Base-by-base conservation (phyloP, 2,888 invertebrate species). In the Ochropacha duplaris region DNA sequence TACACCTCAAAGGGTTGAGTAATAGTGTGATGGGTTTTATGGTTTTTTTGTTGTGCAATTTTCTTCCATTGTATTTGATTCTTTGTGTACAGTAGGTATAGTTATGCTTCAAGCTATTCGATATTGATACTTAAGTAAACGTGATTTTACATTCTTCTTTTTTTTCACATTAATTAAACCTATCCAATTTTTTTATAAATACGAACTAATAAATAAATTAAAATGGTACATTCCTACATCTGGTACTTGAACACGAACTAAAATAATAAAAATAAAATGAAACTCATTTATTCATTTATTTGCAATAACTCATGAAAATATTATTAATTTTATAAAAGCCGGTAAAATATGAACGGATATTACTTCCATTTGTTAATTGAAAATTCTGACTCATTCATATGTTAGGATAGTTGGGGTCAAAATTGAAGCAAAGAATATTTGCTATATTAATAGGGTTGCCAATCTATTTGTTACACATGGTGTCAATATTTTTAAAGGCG, bases 1-100 rank as follows among this genome's bases (percentile, higher is more conserved):
- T 84, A 70, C 86, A 88, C 88, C 86, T 89, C 79, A 91, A 91
- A 91, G 92, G 91, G 90, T 90, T 91, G 84, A 70, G 81, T 80
- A 86, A 86, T 81, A 78, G 79, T 68, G 71, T 83, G 83, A 90
- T 89, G 86, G 44, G 87, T 86, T 91, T 91, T 91, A 92, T 90
- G 89, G 86, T 79, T 78, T 78, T n/a, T 79, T 79, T 79, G 81
- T 90, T 88, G 86, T 86, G 89, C 88, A 90, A 89, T 90, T 90
- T 90, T 86, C 87, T 81, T 77, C 78, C 77, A 87, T 88, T 90
- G 86, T 88, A 66, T 60, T 56, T 69, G 59, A 19, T 44, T 66
- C 64, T 62, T 70, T 73, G 74, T 58, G 60, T 61, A 61, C 59
- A 59, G 56, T n/a, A n/a, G n/a, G n/a, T 65, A 54, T 55, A 54